These are phyloP conservation scores for Habropoda laboriosa DNA, from an alignment of 1,140 invertebrate genomes.

Conservation along the genomic window DNA sequence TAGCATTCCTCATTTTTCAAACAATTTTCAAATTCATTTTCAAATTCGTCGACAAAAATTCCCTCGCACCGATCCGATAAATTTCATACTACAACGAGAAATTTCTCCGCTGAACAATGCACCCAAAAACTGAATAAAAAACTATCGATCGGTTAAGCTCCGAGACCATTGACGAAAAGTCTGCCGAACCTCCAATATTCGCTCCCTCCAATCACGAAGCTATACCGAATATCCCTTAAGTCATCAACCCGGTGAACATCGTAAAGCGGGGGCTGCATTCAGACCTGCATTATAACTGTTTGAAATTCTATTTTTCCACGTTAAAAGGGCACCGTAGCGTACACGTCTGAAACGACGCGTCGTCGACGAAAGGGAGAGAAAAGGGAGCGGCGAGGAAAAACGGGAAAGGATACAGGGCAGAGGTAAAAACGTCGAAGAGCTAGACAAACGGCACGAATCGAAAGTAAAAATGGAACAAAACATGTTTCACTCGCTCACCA, in stretches of 20 bases:
- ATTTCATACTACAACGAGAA: not conserved
- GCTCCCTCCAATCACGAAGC: too few species aligned
- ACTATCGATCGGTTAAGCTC: not conserved
- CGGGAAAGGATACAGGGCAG: not conserved
- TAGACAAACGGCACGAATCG: conserved; percentile 25
- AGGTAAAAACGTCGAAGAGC: conserved; percentile 1
- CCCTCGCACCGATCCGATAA: too few species aligned
- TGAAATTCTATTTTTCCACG: not conserved
- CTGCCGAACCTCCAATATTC: not conserved
- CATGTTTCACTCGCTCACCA: not conserved
- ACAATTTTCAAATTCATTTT: not conserved
- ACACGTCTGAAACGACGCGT: not conserved
- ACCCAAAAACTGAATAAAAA: not conserved
- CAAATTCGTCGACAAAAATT: too few species aligned
- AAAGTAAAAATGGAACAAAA: conserved; percentile 32
- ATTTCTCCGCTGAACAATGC: not conserved
- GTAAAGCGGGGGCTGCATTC: not conserved
- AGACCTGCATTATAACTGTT: conserved; percentile 21
- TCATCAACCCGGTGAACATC: not conserved
- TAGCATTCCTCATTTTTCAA: too few species aligned
- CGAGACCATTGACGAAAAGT: not conserved
- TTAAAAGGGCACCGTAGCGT: not conserved
- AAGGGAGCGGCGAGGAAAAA: not conserved
- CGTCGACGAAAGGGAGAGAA: not conserved
- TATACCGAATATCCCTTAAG: not conserved